Percentiles rank a stretch among this genome's conserved stretches.
These are phyloP conservation scores for Toxostoma redivivum DNA, from an alignment of 2,113 vertebrate genomes.

Conservation along the genomic window DNA sequence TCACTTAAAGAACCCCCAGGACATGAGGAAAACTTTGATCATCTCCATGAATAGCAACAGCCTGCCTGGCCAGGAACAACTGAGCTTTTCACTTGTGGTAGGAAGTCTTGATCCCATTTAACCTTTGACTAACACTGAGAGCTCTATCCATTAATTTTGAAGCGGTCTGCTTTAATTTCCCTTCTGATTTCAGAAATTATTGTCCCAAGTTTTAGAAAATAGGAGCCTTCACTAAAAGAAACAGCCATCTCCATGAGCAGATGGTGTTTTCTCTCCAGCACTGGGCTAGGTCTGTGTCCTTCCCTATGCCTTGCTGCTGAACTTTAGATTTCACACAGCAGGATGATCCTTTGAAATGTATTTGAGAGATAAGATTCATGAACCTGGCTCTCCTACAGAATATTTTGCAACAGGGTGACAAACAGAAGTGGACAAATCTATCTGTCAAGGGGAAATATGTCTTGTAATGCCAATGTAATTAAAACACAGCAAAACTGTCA, in stretches of 20 bases:
- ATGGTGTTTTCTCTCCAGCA: neutral
- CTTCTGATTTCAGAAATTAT: neutral
- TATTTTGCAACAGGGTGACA: neutral
- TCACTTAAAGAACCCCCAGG: neutral
- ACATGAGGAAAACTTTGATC: neutral
- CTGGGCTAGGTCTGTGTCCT: neutral
- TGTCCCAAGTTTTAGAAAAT: neutral
- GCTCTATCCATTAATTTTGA: neutral
- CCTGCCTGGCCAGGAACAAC: neutral
- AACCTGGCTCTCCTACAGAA: neutral
- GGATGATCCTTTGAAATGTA: neutral
- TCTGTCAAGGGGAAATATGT: neutral
- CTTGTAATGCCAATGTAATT: neutral
- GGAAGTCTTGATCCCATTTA: neutral
- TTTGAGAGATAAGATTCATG: neutral
- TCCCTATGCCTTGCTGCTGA: neutral
- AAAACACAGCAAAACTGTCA: neutral
- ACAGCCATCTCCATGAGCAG: accelerated
- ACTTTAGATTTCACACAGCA: neutral
- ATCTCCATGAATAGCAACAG: neutral
- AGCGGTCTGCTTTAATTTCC: neutral
- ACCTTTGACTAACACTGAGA: neutral
- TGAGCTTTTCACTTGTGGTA: neutral
- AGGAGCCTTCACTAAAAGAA: neutral
- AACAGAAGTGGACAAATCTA: neutral